A percentile compares a stretch with the other conserved stretches of the same genome.
Evolutionary conservation across 2,888 invertebrate species (phyloP).

Genomic region (Isoperla grammatica): DNA sequence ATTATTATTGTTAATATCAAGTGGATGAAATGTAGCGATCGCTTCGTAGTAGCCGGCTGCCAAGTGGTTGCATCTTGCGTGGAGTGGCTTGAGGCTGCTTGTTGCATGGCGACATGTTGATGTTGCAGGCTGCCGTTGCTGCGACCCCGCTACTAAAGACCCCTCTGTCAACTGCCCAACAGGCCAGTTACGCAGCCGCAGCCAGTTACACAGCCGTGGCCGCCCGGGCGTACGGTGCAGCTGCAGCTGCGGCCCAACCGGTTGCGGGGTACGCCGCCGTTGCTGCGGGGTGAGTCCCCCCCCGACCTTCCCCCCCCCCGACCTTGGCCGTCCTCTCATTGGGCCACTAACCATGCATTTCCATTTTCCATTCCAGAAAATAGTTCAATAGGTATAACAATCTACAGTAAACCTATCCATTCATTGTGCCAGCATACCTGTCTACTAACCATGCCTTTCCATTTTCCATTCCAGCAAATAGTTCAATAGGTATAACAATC

Average conservation of each 20-base stretch:
- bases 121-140: slow-evolving; percentile 58
- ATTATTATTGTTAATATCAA: no score
- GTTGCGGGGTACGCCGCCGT: slow-evolving; percentile 69
- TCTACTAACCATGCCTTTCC: no score
- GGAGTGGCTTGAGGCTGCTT: slow-evolving; percentile 17
- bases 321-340: background rate
- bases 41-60: background rate
- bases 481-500: no score
- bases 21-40: no score
- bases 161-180: slow-evolving; percentile 76
- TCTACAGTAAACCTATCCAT: no score
- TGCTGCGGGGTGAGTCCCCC: slow-evolving; percentile 57
- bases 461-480: no score
- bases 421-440: no score
- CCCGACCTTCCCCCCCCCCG: slow-evolving; percentile 15
- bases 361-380: no score
- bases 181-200: slow-evolving; percentile 82
- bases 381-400: no score
- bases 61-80: slow-evolving; percentile 12
- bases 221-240: slow-evolving; percentile 73
- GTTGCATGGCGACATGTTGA: slow-evolving; percentile 25
- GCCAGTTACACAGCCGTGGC: slow-evolving; percentile 83
- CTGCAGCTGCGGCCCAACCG: slow-evolving; percentile 63
- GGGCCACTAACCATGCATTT: no score
- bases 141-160: slow-evolving; percentile 76